Conservation (phyloP, 2,888 invertebrate species). For the Ernsta delagoae region DNA sequence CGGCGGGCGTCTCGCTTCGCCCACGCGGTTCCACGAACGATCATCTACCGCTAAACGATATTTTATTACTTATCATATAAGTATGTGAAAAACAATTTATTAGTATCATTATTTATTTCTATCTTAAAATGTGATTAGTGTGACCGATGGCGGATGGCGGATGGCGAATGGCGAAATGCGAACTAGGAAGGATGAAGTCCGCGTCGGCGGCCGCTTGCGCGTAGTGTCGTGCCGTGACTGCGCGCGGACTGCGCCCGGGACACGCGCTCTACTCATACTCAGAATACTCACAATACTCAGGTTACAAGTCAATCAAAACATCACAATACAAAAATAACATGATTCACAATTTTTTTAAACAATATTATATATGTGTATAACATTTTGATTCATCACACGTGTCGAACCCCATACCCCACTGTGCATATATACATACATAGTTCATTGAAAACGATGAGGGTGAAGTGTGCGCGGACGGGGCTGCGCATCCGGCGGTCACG, state of each 20-base stretch:
- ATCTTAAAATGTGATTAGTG: conserved; percentile 57
- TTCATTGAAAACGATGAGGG: conserved; percentile 54
- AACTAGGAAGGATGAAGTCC: too few species aligned
- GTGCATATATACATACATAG: conserved; percentile 82
- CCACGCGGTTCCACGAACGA: conserved; percentile 51
- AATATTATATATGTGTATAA: conserved; percentile 60
- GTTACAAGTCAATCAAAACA: conserved; percentile 54
- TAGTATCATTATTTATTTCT: conserved; percentile 66
- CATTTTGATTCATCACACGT: conserved; percentile 66
- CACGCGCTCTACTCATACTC: neutral
- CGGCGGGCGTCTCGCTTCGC: conserved; percentile 63
- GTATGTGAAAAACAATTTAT: conserved; percentile 79
- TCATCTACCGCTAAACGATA: conserved; percentile 75
- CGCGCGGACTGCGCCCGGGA: conserved; percentile 31
- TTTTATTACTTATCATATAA: conserved; percentile 79
- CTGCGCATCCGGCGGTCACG: conserved; percentile 43
- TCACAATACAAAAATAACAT: conserved; percentile 78
- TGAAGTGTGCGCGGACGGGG: conserved; percentile 33
- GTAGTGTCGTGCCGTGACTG: conserved; percentile 38
- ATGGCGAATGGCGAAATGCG: too few species aligned
- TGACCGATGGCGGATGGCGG: conserved; percentile 61
- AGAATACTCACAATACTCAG: conserved; percentile 35
- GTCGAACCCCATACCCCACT: conserved; percentile 70
- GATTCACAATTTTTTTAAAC: conserved; percentile 67
- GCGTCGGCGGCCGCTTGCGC: conserved; percentile 55